Conservation (phyloP, 2,113 vertebrate species). For the Ciconia stormi region DNA sequence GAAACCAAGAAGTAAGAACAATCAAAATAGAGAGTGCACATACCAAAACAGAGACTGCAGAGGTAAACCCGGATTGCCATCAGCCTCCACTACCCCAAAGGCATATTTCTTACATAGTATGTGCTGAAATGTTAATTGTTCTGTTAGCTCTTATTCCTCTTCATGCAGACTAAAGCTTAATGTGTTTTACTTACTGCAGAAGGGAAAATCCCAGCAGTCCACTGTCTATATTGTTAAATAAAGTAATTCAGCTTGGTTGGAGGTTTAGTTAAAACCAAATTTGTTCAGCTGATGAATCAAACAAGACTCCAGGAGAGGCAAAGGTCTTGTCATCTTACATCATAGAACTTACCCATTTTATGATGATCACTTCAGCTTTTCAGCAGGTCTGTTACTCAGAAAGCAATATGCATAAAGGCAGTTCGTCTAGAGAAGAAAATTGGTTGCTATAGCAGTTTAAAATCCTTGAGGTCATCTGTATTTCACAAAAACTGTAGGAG, state of each 20-base stretch:
- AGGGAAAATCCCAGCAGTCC: slow-evolving; percentile 3
- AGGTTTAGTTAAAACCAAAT: slow-evolving; percentile 30
- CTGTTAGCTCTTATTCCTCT: neutral
- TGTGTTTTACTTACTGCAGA: slow-evolving; percentile 5
- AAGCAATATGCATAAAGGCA: neutral
- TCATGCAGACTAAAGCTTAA: neutral
- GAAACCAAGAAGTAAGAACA: neutral
- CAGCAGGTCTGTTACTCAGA: slow-evolving; percentile 21
- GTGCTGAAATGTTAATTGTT: slow-evolving; percentile 41
- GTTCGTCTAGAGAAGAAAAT: slow-evolving; percentile 11
- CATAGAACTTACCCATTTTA: neutral
- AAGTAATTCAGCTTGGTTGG: slow-evolving; percentile 23
- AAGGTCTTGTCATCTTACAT: neutral
- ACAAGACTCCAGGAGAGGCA: slow-evolving; percentile 1
- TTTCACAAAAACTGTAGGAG: slow-evolving; percentile 14
- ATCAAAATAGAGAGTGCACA: neutral
- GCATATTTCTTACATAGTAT: neutral
- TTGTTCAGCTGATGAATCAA: slow-evolving; percentile 34
- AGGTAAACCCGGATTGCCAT: neutral
- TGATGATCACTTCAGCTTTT: slow-evolving; percentile 13
- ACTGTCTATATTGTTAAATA: slow-evolving; percentile 15
- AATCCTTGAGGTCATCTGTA: slow-evolving; percentile 32
- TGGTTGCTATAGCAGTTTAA: slow-evolving; percentile 3
- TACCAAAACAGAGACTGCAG: neutral
- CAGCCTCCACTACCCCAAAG: neutral